Percentiles rank a stretch among this genome's conserved stretches.
phyloP scores from a whole-genome alignment of 2,888 invertebrate genomes.

The Lasioglossum pauxillum region DNA sequence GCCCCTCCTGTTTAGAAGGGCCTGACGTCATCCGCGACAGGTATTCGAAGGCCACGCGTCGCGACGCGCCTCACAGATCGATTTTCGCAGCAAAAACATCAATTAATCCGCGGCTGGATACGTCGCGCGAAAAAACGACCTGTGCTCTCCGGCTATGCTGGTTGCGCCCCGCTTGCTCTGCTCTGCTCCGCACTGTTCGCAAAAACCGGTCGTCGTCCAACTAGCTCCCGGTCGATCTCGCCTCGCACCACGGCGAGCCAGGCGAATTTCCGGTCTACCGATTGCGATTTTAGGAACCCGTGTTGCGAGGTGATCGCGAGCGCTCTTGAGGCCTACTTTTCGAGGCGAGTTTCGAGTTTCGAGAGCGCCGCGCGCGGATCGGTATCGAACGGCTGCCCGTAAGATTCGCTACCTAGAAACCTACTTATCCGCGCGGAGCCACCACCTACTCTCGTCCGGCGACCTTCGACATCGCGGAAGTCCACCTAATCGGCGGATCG shows the following conservation, averaged over 20 bases:
- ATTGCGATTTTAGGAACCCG: background rate
- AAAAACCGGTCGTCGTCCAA: background rate
- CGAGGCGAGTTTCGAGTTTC: conserved; percentile 29
- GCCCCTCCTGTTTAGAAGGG: conserved; percentile 85
- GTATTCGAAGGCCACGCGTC: conserved; percentile 66
- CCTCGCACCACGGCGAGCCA: background rate
- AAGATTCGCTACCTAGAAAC: conserved; percentile 57
- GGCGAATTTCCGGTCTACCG: background rate
- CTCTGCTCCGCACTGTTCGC: background rate
- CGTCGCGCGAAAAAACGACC: conserved; percentile 34
- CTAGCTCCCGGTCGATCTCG: background rate
- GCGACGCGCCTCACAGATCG: conserved; percentile 57
- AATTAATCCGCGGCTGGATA: conserved; percentile 29
- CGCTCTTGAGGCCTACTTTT: conserved; percentile 14
- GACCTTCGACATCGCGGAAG: conserved; percentile 64
- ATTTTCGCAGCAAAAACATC: conserved; percentile 56
- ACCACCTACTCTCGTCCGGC: conserved; percentile 32
- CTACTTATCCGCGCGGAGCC: conserved; percentile 43
- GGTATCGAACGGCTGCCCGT: conserved; percentile 26
- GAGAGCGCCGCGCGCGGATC: conserved; percentile 31
- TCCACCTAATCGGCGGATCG: conserved; percentile 38
- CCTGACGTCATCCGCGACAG: conserved; percentile 80
- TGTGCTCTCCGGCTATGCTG: background rate
- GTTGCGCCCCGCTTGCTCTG: background rate
- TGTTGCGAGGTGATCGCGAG: background rate